phyloP scores from a whole-genome alignment of 1,140 invertebrate genomes.

The Drosophila auraria region DNA sequence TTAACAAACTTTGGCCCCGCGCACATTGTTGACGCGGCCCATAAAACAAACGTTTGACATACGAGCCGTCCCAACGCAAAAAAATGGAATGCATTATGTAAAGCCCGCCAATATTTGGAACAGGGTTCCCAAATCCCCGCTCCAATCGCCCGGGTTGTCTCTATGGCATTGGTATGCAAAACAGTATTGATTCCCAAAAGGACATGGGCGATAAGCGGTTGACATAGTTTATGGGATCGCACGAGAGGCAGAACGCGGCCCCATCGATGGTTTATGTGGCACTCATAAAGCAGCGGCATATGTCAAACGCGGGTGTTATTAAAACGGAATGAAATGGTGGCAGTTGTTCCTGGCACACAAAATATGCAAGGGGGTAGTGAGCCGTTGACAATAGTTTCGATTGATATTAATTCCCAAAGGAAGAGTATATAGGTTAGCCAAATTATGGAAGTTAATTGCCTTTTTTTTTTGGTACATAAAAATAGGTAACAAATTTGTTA shows the following conservation, averaged over 20 bases:
- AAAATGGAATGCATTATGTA: slow-evolving; percentile 46
- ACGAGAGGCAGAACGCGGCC: slow-evolving; percentile 23
- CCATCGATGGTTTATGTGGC: slow-evolving; percentile 52
- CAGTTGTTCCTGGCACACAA: slow-evolving; percentile 27
- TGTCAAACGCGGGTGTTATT: slow-evolving; percentile 44
- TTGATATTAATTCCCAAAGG: slow-evolving; percentile 12
- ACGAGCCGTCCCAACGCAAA: slow-evolving; percentile 41
- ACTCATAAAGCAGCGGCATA: slow-evolving; percentile 49
- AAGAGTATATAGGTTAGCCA: neutral
- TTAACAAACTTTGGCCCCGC: slow-evolving; percentile 66
- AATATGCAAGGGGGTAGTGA: neutral
- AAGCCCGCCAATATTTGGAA: slow-evolving; percentile 40
- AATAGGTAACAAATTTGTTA: neutral
- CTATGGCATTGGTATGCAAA: slow-evolving; percentile 79
- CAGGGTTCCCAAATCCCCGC: slow-evolving; percentile 21
- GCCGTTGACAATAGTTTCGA: slow-evolving; percentile 11
- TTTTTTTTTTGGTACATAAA: neutral
- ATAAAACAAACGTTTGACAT: slow-evolving; percentile 78
- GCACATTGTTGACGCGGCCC: slow-evolving; percentile 59
- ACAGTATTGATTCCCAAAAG: slow-evolving; percentile 70
- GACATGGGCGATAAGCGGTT: slow-evolving; percentile 77
- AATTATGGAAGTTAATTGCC: neutral
- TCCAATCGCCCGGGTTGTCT: slow-evolving; percentile 41
- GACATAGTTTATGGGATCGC: slow-evolving; percentile 72
- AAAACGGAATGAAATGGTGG: slow-evolving; percentile 14